These are phyloP conservation scores for Macrobrachium rosenbergii DNA, from an alignment of 1,140 invertebrate genomes.

Conservation along the genomic window DNA sequence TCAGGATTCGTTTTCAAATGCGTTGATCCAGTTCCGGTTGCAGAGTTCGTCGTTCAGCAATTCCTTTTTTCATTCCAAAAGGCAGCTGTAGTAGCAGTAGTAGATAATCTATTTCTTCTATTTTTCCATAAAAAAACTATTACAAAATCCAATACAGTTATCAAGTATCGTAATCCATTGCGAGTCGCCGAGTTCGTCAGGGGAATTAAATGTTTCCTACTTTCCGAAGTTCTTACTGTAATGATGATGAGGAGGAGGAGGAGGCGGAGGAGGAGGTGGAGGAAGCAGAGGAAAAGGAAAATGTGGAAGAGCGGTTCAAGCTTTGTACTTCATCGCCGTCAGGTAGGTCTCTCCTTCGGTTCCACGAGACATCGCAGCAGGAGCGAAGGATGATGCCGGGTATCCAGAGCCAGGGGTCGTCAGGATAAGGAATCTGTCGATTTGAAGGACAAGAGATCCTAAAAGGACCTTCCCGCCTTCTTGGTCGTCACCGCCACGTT, in stretches of 20 bases:
- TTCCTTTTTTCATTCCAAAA: no score
- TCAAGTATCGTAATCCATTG: no score
- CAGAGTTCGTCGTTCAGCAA: no score
- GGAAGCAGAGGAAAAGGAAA: constrained; percentile 5
- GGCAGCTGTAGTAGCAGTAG: no score
- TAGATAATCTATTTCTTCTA: no score
- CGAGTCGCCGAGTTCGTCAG: no score
- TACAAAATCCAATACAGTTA: no score
- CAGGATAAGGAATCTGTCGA: constrained; percentile 10
- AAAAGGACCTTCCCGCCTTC: constrained; percentile 3
- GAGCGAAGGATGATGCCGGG: constrained; percentile 14
- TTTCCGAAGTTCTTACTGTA: no score
- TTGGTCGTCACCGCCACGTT: background rate
- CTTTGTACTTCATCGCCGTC: background rate
- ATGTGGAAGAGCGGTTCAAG: background rate
- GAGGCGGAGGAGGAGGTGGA: background rate
- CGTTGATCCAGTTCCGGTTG: no score
- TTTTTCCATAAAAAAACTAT: no score
- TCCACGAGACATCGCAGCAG: background rate
- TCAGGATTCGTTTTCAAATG: no score
- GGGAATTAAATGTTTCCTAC: no score
- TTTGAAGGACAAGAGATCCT: constrained; percentile 10
- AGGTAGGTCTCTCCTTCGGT: background rate
- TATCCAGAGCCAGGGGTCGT: constrained; percentile 20
- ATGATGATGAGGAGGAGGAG: background rate